Percentiles rank a stretch among this genome's conserved stretches.
Evolutionary conservation across 2,113 vertebrate species (phyloP).

Genomic region (Platanista minor): DNA sequence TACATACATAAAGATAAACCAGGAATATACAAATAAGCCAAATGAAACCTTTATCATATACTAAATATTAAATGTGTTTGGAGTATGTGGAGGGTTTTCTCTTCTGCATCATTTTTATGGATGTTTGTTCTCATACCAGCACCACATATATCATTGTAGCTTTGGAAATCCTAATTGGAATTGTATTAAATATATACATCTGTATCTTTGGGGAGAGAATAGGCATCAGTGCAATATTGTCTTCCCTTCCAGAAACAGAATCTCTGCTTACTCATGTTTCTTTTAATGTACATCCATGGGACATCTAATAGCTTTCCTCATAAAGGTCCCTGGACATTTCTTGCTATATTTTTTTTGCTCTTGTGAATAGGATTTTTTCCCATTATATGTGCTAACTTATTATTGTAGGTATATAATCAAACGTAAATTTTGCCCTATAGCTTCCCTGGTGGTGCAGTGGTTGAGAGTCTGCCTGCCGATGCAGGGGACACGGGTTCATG

Average conservation of each 20-base stretch:
- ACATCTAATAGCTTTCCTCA: neutral
- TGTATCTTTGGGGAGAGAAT: neutral
- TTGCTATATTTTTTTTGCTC: neutral
- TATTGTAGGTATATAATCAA: neutral
- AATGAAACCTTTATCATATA: neutral
- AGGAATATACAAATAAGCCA: neutral
- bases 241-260: neutral
- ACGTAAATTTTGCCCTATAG: neutral
- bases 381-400: neutral
- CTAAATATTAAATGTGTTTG: neutral
- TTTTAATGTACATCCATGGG: neutral
- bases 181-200: neutral
- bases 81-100: neutral
- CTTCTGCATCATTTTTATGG: neutral
- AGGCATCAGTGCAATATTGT: neutral
- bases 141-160: neutral
- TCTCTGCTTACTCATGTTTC: neutral
- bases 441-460: too few species aligned
- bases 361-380: neutral
- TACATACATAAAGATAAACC: neutral
- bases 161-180: neutral
- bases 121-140: neutral
- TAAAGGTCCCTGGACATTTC: neutral
- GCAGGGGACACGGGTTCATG: too few species aligned
- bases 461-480: too few species aligned